Base-by-base conservation (phyloP, 1,140 invertebrate species). In the Drosophila kanapiae region DNA sequence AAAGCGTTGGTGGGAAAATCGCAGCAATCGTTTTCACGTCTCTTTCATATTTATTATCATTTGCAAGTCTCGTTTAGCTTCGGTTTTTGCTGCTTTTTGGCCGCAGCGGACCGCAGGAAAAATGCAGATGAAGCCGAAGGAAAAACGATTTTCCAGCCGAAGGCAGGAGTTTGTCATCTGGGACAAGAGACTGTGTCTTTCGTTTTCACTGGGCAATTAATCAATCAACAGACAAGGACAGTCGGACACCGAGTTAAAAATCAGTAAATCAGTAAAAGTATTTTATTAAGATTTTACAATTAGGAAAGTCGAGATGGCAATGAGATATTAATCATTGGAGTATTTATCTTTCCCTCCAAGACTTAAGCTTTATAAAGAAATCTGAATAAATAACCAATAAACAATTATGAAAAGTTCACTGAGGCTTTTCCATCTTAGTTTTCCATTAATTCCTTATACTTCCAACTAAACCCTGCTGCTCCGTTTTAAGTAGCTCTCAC, bases 1-100 rank as follows among this genome's bases (percentile, higher is more conserved):
- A 71, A 78, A 70, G 85, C 85, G 84, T 88, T 78, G 84, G 84
- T 90, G 84, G 84, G 84, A 88, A 88, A 78, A 88, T 75, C 78
- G 75, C 80, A 56, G 75, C 76, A 70, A 82, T 79, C 86, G 75
- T 80, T 90, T 87, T 70, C 69, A 76, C 62, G 68, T 85, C 75
- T 74, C 65, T 64, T 75, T 65, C 65, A 77, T 77, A 77, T 77
- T 77, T 77, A 77, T 77, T 77, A 77, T 77, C 75, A 77, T 77
- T 77, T 77, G 74, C 75, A 38, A 64, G 74, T 75, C 53, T 40
- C 48, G 69, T 71, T 71, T 59, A 31, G 64, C 64, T 69, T 31
- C 42, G 51, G 23, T 48, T 60, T 38, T 59, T 64, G n/a, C n/a
- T 57, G 16, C 18, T 59, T 59, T 48, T 8, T 27, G 29, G 49